Base-by-base conservation (phyloP, 1,140 invertebrate genomes). In the Cephus cinctus region DNA sequence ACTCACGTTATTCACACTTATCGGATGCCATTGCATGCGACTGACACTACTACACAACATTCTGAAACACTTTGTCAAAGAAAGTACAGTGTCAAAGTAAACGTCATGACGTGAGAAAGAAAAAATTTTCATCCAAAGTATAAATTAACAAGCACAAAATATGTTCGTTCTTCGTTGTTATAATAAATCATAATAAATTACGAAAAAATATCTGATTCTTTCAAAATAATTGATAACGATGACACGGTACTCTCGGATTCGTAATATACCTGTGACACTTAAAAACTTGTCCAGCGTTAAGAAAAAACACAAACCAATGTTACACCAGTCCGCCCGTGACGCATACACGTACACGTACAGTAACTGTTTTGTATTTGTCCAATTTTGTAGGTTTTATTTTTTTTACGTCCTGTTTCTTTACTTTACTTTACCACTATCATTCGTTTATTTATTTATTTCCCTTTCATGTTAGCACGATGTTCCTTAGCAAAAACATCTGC, bases 261-360 rank as follows among this genome's bases (percentile, higher is more conserved):
- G n/a, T n/a, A n/a, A n/a, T n/a, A n/a, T n/a, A n/a, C n/a, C n/a
- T n/a, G n/a, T n/a, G n/a, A n/a, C n/a, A n/a, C n/a, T n/a, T n/a
- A n/a, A n/a, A n/a, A n/a, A n/a, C n/a, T n/a, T n/a, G n/a, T n/a
- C n/a, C n/a, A 23, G 20, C 39, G 36, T 43, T 25, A 46, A 38
- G 23, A 14, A 22, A 27, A 39, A 43, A 40, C 34, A 42, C 49
- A 43, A 43, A 20, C 39, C 36, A 31, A 35, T 39, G 20, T 34
- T 18, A 49, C 54, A 50, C 34, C 5, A 36, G 9, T 36, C 34
- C 19, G 34, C 34, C 3, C 34, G 34, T 36, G 34, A 36, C 34
- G 11, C 19, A 15, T n/a, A n/a, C n/a, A n/a, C n/a, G n/a, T n/a
- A n/a, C n/a, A n/a, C n/a, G n/a, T n/a, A n/a, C n/a, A n/a, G n/a